Conservation (phyloP, 53 echinoderm and acorn worm genomes). For the Holothuria leucospilota region DNA sequence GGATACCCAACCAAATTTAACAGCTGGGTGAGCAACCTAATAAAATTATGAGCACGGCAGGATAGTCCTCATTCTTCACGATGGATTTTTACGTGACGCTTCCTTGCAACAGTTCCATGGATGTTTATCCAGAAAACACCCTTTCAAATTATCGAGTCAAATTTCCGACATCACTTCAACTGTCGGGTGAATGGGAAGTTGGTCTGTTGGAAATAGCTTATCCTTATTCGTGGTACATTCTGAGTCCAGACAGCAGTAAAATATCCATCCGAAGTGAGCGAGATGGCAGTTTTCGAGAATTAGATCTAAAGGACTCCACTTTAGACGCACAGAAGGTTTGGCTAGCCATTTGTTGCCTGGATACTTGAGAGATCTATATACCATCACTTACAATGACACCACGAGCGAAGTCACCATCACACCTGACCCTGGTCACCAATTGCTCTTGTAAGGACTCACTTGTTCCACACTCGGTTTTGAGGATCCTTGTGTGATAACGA, state of each 20-base stretch:
- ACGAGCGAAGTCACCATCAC: not conserved
- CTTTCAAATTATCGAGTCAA: not conserved
- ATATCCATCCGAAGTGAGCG: no score
- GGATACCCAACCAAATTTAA: constrained; percentile 1
- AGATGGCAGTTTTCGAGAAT: not conserved
- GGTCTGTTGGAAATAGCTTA: constrained; percentile 28
- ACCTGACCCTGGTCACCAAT: not conserved
- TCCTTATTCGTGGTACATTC: constrained; percentile 32
- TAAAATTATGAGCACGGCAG: not conserved
- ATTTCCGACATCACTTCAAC: no score
- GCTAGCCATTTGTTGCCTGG: not conserved
- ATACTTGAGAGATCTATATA: not conserved
- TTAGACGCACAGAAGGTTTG: not conserved
- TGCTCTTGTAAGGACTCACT: not conserved
- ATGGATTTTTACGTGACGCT: not conserved
- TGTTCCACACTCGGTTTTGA: constrained; percentile 27
- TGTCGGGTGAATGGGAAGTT: no score
- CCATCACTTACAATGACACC: not conserved
- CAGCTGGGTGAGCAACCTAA: not conserved
- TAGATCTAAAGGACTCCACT: not conserved
- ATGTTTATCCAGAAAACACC: constrained; percentile 35
- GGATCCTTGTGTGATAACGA: not conserved
- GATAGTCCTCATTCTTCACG: constrained; percentile 3
- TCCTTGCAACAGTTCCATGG: constrained; percentile 28
- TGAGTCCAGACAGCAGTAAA: not conserved